These are phyloP conservation scores for Drosophila ficusphila DNA, from an alignment of 1,140 invertebrate species.

Conservation along the genomic window DNA sequence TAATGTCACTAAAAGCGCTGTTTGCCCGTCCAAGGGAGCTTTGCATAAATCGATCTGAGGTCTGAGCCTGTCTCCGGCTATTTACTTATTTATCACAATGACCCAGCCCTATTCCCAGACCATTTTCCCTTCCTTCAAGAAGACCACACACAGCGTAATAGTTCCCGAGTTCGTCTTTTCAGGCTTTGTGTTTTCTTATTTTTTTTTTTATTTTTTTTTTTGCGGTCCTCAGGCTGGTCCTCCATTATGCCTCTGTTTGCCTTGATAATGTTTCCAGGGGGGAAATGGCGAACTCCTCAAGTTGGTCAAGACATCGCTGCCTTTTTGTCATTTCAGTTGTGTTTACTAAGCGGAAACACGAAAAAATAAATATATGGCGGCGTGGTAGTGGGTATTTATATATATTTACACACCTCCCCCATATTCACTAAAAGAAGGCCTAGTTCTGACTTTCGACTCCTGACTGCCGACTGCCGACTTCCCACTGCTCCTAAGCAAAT, in stretches of 20 bases:
- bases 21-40: conserved; percentile 7
- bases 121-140: conserved; percentile 31
- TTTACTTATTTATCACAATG: conserved; percentile 80
- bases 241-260: conserved; percentile 78
- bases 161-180: conserved; percentile 25
- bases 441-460: conserved; percentile 37
- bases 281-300: not conserved
- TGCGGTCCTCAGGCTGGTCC: conserved; percentile 41
- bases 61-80: conserved; percentile 58
- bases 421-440: conserved; percentile 16
- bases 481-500: conserved; percentile 64
- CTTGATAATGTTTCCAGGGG: conserved; percentile 67
- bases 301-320: conserved; percentile 57
- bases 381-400: conserved; percentile 13
- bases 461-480: not conserved
- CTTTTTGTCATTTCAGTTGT: conserved; percentile 81
- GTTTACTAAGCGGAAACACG: conserved; percentile 75
- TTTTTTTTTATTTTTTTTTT: conserved; percentile 16
- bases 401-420: conserved; percentile 57
- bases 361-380: conserved; percentile 44
- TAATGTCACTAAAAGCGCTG: conserved; percentile 69
- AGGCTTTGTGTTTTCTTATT: too few species aligned
- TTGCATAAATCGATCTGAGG: conserved; percentile 74
- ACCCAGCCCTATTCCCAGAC: conserved; percentile 63
- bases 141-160: conserved; percentile 70